Evolutionary conservation across 2,113 vertebrate species (phyloP).

Genomic region (Piprites chloris): DNA sequence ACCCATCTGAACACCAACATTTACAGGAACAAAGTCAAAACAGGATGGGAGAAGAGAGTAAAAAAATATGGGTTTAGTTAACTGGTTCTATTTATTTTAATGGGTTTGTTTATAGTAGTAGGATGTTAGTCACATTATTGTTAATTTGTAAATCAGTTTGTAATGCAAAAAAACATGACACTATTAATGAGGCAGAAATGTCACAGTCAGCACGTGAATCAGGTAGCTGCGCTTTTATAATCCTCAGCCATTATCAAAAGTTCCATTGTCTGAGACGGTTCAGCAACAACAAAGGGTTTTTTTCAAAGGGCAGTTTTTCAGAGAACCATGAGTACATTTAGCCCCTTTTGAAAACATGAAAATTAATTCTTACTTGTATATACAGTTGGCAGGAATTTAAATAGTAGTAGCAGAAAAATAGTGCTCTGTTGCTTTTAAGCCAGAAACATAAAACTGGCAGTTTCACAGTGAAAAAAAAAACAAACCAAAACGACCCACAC

Average conservation of each 20-base stretch:
- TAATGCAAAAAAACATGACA: neutral
- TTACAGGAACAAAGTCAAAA: neutral
- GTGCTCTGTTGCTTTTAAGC: neutral
- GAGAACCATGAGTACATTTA: neutral
- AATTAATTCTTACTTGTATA: neutral
- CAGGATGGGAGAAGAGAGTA: neutral
- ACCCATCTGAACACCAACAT: neutral
- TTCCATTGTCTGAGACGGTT: neutral
- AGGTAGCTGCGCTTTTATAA: neutral
- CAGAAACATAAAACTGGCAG: neutral
- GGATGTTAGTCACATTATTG: neutral
- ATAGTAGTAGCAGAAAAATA: neutral
- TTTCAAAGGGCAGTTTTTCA: neutral
- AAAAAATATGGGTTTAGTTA: neutral
- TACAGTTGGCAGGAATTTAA: neutral
- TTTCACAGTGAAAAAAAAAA: neutral
- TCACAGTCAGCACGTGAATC: neutral
- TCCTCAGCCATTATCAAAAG: neutral
- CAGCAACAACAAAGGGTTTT: neutral
- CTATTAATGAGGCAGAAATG: neutral
- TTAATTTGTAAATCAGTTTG: slow-evolving; percentile 12
- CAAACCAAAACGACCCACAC: neutral
- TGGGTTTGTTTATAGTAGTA: neutral
- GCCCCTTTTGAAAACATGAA: neutral
- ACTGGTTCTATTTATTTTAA: slow-evolving; percentile 1